Evolutionary conservation across 2,888 invertebrate genomes (phyloP).

Genomic region (Strigamia maritima): DNA sequence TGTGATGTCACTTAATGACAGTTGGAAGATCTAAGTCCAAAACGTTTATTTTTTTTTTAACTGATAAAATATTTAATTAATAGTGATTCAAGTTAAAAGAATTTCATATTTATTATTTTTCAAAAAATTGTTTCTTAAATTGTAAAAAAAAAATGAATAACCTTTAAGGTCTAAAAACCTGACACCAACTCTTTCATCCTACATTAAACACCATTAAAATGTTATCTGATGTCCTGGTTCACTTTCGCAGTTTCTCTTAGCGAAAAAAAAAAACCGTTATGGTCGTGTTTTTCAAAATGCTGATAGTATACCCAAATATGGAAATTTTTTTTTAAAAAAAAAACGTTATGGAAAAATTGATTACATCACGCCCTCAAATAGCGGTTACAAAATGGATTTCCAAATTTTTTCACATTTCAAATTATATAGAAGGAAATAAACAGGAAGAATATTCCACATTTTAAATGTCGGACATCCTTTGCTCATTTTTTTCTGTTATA

Average conservation of each 20-base stretch:
- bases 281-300: neutral
- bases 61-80: neutral
- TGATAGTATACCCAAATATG: neutral
- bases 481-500: neutral
- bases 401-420: neutral
- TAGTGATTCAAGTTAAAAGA: no score
- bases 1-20: neutral
- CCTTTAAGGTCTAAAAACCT: no score
- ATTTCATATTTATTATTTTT: no score
- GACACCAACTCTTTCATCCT: neutral
- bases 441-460: neutral
- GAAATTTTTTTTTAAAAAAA: neutral
- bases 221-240: constrained; percentile 19
- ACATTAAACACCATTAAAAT: neutral
- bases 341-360: neutral
- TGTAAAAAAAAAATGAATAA: no score
- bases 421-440: neutral
- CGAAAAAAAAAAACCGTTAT: neutral
- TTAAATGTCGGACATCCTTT: neutral
- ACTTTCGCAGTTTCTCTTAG: neutral
- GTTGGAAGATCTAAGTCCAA: neutral
- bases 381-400: neutral
- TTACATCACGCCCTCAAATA: neutral
- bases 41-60: neutral
- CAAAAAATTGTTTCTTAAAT: no score